A percentile compares a stretch with the other conserved stretches of the same genome.
These are phyloP conservation scores for Lutraria lutraria DNA, from an alignment of 2,888 invertebrate genomes.

Conservation along the genomic window DNA sequence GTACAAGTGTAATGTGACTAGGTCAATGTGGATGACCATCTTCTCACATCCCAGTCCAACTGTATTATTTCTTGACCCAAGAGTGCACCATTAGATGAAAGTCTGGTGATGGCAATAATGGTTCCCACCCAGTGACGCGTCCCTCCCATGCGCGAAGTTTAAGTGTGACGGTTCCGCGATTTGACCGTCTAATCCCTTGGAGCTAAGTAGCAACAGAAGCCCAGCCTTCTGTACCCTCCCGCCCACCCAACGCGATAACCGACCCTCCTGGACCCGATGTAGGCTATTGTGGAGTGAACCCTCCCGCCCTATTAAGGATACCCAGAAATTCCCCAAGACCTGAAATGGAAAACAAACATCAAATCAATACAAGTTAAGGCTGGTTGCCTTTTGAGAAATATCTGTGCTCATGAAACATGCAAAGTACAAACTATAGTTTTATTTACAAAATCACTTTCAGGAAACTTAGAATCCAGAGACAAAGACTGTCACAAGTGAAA, in stretches of 20 bases:
- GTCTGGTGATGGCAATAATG: conserved; percentile 52
- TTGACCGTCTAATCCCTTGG: conserved; percentile 60
- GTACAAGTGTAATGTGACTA: not conserved
- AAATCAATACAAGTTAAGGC: not conserved
- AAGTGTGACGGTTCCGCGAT: conserved; percentile 64
- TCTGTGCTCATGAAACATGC: too few species aligned
- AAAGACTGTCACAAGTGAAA: too few species aligned
- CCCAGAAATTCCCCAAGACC: conserved; percentile 77
- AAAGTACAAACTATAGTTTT: too few species aligned
- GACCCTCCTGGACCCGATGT: conserved; percentile 75
- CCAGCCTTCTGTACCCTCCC: conserved; percentile 79
- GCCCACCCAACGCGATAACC: conserved; percentile 79
- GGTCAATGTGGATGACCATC: not conserved
- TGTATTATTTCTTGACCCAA: not conserved
- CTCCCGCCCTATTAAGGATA: conserved; percentile 72
- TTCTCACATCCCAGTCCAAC: not conserved
- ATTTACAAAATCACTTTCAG: too few species aligned
- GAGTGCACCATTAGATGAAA: conserved; percentile 38
- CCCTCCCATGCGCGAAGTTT: conserved; percentile 75
- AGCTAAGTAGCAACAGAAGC: conserved; percentile 71
- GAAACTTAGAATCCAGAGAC: too few species aligned
- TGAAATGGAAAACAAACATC: conserved; percentile 63
- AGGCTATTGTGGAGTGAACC: conserved; percentile 62
- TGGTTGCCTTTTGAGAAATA: too few species aligned
- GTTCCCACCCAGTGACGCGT: conserved; percentile 81